phyloP scores from a whole-genome alignment of 1,140 invertebrate species.

The Drosophila sp. region DNA sequence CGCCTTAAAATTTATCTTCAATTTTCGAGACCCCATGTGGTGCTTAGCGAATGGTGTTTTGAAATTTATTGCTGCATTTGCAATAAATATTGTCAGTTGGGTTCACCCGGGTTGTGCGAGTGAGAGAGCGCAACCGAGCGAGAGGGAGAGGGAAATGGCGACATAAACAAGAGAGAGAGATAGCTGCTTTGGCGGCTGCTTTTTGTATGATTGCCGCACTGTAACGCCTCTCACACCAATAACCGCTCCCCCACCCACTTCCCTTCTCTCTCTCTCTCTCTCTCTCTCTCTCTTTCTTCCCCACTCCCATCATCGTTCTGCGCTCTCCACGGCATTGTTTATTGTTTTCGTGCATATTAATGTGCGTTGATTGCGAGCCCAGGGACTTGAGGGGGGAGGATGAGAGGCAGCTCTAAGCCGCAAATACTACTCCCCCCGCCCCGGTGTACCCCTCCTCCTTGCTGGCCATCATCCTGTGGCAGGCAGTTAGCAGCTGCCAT shows the following conservation, averaged over 20 bases:
- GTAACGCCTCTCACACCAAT: slow-evolving; percentile 72
- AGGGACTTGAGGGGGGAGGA: slow-evolving; percentile 28
- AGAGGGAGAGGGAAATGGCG: slow-evolving; percentile 27
- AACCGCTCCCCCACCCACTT: background rate
- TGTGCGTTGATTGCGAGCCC: slow-evolving; percentile 78
- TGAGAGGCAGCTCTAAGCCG: slow-evolving; percentile 33
- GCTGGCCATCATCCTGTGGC: background rate
- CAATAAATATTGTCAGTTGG: slow-evolving; percentile 84
- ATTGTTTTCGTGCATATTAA: slow-evolving; percentile 84
- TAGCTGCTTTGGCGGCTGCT: slow-evolving; percentile 60
- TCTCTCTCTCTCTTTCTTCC: background rate
- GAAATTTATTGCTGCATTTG: slow-evolving; percentile 85
- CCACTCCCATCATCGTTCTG: background rate
- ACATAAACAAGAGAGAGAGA: slow-evolving; percentile 19
- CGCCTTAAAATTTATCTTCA: slow-evolving; percentile 85
- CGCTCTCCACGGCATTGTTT: slow-evolving; percentile 64
- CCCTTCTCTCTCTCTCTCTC: background rate
- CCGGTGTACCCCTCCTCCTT: no score
- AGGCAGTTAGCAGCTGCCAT: slow-evolving; percentile 79
- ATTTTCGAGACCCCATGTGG: slow-evolving; percentile 85
- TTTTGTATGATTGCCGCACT: slow-evolving; percentile 75
- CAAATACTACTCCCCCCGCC: slow-evolving; percentile 13
- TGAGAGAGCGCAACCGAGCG: slow-evolving; percentile 18
- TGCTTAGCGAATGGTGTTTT: slow-evolving; percentile 85
- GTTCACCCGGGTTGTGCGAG: slow-evolving; percentile 26